A percentile compares a stretch with the other conserved stretches of the same genome.
Evolutionary conservation across 2,888 invertebrate genomes (phyloP).

Genomic region (Leucophenga maculata): DNA sequence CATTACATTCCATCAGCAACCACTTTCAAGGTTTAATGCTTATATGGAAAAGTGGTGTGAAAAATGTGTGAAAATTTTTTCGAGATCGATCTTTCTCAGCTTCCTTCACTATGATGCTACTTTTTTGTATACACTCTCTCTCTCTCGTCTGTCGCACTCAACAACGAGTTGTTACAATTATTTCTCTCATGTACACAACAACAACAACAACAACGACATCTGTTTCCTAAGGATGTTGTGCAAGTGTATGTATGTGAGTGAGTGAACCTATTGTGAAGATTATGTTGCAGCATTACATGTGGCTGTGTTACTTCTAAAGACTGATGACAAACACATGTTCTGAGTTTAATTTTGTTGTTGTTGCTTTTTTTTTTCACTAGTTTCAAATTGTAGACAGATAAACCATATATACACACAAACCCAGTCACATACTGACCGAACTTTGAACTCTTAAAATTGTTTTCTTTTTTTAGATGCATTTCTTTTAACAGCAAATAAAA

Average conservation of each 20-base stretch:
- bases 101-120: too few relatives aligned
- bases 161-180: not conserved
- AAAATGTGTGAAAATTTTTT: too few relatives aligned
- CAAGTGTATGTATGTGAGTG: conserved; percentile 1
- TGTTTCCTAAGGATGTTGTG: conserved; percentile 5
- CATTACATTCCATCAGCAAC: too few relatives aligned
- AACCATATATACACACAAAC: conserved; percentile 29
- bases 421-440: conserved; percentile 58
- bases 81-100: not conserved
- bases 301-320: not conserved
- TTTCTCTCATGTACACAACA: not conserved
- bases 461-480: too few relatives aligned
- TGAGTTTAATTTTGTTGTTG: not conserved
- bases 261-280: conserved; percentile 1
- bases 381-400: not conserved
- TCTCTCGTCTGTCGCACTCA: not conserved
- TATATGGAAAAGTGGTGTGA: too few relatives aligned
- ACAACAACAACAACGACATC: not conserved
- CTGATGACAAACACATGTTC: conserved; percentile 20
- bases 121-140: too few relatives aligned
- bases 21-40: too few relatives aligned
- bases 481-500: too few relatives aligned
- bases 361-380: not conserved
- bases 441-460: conserved; percentile 50
- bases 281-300: conserved; percentile 2